phyloP scores from a whole-genome alignment of 1,140 invertebrate species.

The Eueides isabella region DNA sequence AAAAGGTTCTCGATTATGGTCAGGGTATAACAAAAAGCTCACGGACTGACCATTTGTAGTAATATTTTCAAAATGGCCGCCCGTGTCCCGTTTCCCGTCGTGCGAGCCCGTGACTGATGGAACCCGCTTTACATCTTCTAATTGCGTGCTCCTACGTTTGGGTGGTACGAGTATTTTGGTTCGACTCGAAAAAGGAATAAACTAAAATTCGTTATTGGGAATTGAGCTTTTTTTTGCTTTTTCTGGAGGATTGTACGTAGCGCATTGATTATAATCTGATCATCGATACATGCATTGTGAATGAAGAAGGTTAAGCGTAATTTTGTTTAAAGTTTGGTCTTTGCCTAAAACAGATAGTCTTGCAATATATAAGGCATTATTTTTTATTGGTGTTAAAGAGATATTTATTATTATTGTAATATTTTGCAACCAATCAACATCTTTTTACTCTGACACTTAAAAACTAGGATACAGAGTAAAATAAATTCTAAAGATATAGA shows the following conservation, averaged over 20 bases:
- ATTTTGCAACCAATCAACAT: not conserved
- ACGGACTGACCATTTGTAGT: conserved; percentile 40
- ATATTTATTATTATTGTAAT: too few species aligned
- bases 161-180: not conserved
- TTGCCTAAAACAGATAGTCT: conserved; percentile 22
- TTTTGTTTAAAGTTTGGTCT: not conserved
- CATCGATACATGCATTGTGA: conserved; percentile 1
- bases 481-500: not conserved
- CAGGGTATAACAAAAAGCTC: conserved; percentile 41
- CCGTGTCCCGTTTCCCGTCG: conserved; percentile 39
- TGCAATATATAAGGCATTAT: too few species aligned
- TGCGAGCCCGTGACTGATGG: conserved; percentile 49
- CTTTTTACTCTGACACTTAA: not conserved
- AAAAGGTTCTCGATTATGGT: conserved; percentile 47
- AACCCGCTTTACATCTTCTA: conserved; percentile 36
- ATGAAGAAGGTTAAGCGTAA: not conserved
- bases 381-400: not conserved
- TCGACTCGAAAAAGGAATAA: conserved; percentile 3
- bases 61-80: conserved; percentile 57
- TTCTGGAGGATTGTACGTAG: not conserved
- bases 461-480: too few species aligned
- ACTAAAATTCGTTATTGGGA: not conserved
- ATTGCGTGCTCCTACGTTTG: conserved; percentile 4
- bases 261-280: conserved; percentile 7
- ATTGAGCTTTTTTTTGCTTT: conserved; percentile 6